phyloP scores from a whole-genome alignment of 2,888 invertebrate genomes.

The Microchrysa polita region DNA sequence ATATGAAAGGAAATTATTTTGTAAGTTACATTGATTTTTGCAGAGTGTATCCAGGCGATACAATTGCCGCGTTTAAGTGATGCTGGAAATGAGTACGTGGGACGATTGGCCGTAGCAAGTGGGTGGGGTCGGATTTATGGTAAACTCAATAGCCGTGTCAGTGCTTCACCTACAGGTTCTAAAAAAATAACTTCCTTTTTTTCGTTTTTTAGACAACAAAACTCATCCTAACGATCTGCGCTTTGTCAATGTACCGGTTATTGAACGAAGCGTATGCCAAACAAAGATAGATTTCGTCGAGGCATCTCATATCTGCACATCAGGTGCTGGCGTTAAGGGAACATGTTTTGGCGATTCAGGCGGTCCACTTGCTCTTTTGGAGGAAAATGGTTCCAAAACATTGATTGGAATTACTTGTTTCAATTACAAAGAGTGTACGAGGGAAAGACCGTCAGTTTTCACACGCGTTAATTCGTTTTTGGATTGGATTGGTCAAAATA shows the following conservation, averaged over 20 bases:
- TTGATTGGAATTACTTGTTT: slow-evolving; percentile 34
- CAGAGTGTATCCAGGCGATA: too few relatives aligned
- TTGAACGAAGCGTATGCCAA: slow-evolving; percentile 62
- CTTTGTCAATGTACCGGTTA: slow-evolving; percentile 61
- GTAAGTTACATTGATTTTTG: too few relatives aligned
- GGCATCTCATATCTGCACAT: slow-evolving; percentile 56
- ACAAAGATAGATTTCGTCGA: slow-evolving; percentile 61
- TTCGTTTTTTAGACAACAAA: neutral
- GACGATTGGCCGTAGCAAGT: too few relatives aligned
- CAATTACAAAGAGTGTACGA: neutral
- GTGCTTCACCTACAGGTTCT: too few relatives aligned
- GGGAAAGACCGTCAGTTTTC: slow-evolving; percentile 14
- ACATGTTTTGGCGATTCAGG: slow-evolving; percentile 37
- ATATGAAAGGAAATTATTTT: too few relatives aligned
- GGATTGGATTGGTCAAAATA: slow-evolving; percentile 16
- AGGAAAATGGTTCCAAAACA: neutral
- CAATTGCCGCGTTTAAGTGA: too few relatives aligned
- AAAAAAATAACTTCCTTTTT: too few relatives aligned
- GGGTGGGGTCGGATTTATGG: too few relatives aligned
- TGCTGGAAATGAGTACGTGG: too few relatives aligned
- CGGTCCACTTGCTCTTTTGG: slow-evolving; percentile 22
- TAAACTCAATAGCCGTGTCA: too few relatives aligned
- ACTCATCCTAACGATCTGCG: too few relatives aligned
- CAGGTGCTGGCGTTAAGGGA: slow-evolving; percentile 16
- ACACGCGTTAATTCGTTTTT: slow-evolving; percentile 14